Percentiles rank a stretch among this genome's conserved stretches.
Conservation (phyloP, 2,113 vertebrate species). For the Tretioscincus oriximinensis region DNA sequence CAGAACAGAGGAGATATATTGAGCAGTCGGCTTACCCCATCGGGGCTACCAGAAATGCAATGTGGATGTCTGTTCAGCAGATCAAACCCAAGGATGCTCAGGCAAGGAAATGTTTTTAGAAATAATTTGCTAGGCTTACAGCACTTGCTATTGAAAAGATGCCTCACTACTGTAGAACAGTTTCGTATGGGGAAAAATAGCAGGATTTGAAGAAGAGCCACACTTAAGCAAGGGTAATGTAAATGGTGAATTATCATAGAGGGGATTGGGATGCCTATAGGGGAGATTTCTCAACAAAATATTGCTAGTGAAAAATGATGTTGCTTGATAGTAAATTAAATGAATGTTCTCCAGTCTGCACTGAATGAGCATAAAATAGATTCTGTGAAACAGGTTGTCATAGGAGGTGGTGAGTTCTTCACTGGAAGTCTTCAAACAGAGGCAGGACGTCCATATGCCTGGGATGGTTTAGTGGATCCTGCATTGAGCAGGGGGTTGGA, state of each 20-base stretch:
- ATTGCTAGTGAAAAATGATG: neutral
- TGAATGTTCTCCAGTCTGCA: neutral
- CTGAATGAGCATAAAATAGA: too few species aligned
- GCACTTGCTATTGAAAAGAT: conserved; percentile 40
- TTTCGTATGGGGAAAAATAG: neutral
- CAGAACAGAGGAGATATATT: conserved; percentile 77
- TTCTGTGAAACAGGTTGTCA: too few species aligned
- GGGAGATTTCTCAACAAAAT: conserved; percentile 23
- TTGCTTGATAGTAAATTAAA: conserved; percentile 46
- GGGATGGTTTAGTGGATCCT: too few species aligned
- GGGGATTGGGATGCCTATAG: neutral
- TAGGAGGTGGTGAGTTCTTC: too few species aligned
- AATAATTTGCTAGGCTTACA: conserved; percentile 45
- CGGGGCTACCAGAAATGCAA: conserved; percentile 49
- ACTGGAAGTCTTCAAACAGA: too few species aligned
- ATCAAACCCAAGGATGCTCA: conserved; percentile 76
- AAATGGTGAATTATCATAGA: conserved; percentile 43
- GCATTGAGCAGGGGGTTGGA: too few species aligned
- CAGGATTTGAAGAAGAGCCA: conserved; percentile 44
- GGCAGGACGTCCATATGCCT: too few species aligned
- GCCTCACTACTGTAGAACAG: conserved; percentile 37
- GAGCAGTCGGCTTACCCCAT: conserved; percentile 78
- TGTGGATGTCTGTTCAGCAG: conserved; percentile 42
- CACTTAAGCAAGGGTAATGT: conserved; percentile 35
- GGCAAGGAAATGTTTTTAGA: conserved; percentile 59